phyloP scores from a whole-genome alignment of 2,797 vertebrate genomes.

The Steatocranus sp. region DNA sequence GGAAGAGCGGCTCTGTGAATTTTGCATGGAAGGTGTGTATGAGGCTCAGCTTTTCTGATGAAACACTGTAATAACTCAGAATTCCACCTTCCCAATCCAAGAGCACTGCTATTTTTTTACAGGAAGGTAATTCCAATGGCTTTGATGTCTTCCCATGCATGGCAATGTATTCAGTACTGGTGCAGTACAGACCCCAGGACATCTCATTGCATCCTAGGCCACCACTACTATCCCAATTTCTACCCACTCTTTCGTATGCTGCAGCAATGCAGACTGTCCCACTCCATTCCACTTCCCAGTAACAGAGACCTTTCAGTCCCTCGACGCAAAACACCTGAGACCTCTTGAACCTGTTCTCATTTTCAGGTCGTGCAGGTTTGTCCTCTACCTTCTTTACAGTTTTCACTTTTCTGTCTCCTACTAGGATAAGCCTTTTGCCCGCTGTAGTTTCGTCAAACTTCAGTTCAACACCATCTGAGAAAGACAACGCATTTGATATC shows the following conservation, averaged over 20 bases:
- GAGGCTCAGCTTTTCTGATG: neutral
- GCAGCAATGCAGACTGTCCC: neutral
- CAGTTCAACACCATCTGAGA: neutral
- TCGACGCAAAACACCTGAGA: conserved; percentile 22
- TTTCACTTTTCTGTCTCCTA: neutral
- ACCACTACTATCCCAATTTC: neutral
- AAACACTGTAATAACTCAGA: conserved; percentile 32
- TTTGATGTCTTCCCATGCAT: neutral
- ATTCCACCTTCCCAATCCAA: conserved; percentile 27
- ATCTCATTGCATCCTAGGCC: conserved; percentile 24
- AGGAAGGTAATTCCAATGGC: accelerated
- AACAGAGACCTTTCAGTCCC: neutral
- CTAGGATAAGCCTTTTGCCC: neutral
- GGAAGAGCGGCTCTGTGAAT: conserved; percentile 27
- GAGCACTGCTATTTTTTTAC: conserved; percentile 15
- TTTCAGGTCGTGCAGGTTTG: neutral
- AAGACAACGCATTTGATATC: neutral
- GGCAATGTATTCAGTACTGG: accelerated
- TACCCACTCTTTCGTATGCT: neutral
- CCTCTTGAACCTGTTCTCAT: neutral
- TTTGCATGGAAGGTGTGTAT: conserved; percentile 21
- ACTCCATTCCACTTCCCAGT: conserved; percentile 48
- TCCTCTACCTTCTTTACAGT: neutral
- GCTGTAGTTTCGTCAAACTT: accelerated
- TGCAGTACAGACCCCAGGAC: conserved; percentile 33